phyloP scores from a whole-genome alignment of 2,888 invertebrate genomes.

The Plagodis pulveraria region DNA sequence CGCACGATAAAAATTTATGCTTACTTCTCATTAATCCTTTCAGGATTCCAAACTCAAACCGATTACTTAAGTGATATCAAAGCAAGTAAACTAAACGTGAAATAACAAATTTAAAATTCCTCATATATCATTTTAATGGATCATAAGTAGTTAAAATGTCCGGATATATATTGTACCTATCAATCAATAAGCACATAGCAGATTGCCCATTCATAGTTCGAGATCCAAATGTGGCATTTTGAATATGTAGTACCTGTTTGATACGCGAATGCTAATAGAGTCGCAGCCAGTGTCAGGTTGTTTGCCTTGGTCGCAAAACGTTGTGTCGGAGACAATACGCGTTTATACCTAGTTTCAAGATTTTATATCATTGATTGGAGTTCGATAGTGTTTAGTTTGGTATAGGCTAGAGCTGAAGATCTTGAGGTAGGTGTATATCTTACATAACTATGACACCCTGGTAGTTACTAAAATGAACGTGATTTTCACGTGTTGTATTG shows the following conservation, averaged over 20 bases:
- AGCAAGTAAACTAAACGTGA: too few relatives aligned
- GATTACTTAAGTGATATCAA: too few relatives aligned
- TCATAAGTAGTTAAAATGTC: too few relatives aligned
- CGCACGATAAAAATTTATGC: too few relatives aligned
- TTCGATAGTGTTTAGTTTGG: slow-evolving; percentile 2
- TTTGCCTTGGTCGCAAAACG: slow-evolving; percentile 51
- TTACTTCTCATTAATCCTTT: too few relatives aligned
- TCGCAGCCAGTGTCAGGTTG: slow-evolving; percentile 45
- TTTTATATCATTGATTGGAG: slow-evolving; percentile 1
- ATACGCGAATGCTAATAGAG: slow-evolving; percentile 36
- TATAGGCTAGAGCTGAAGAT: slow-evolving; percentile 3
- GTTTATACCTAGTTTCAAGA: slow-evolving; percentile 2
- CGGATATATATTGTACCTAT: too few relatives aligned
- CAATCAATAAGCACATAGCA: neutral
- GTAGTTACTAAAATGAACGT: too few relatives aligned
- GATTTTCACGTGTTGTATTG: too few relatives aligned
- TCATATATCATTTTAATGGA: too few relatives aligned
- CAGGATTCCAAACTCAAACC: too few relatives aligned
- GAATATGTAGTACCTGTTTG: slow-evolving; percentile 43
- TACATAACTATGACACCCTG: neutral
- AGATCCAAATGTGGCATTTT: slow-evolving; percentile 41
- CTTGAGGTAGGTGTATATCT: slow-evolving; percentile 8
- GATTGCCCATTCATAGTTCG: slow-evolving; percentile 24
- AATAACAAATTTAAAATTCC: too few relatives aligned
- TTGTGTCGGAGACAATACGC: slow-evolving; percentile 42